Evolutionary conservation across 1,140 invertebrate genomes (phyloP).

Genomic region (Lysiphlebus fabarum): DNA sequence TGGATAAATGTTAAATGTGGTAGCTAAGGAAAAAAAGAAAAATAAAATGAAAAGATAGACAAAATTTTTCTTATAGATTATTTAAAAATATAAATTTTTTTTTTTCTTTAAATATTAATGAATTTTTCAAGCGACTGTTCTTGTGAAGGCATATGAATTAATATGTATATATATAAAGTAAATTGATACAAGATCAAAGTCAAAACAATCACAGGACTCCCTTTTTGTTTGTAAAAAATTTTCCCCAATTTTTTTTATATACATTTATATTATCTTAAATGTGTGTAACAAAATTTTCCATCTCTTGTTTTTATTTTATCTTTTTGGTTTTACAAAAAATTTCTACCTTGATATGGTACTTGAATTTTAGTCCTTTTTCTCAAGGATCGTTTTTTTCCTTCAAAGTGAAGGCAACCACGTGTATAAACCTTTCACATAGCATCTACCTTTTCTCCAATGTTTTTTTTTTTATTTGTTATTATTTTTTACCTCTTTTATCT

Average conservation of each 20-base stretch:
- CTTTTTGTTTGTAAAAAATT: slow-evolving; percentile 31
- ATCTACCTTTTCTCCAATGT: slow-evolving; percentile 18
- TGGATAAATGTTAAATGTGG: slow-evolving; percentile 8
- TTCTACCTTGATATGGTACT: neutral
- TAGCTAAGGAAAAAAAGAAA: too few relatives aligned
- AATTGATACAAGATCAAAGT: slow-evolving; percentile 57
- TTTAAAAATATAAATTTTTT: too few relatives aligned
- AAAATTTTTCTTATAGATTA: too few relatives aligned
- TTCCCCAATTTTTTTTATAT: slow-evolving; percentile 26
- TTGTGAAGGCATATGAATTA: neutral
- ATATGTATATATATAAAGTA: slow-evolving; percentile 46
- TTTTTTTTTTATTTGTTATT: slow-evolving; percentile 17
- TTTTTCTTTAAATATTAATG: too few relatives aligned
- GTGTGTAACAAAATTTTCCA: slow-evolving; percentile 22
- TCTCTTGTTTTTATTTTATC: slow-evolving; percentile 11
- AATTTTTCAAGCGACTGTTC: too few relatives aligned
- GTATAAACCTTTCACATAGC: slow-evolving; percentile 41
- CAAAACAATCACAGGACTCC: slow-evolving; percentile 53
- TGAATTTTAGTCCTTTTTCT: too few relatives aligned
- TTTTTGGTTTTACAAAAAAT: too few relatives aligned
- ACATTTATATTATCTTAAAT: too few relatives aligned
- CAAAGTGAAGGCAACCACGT: slow-evolving; percentile 41
- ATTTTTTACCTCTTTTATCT: too few relatives aligned
- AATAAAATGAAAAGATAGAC: too few relatives aligned
- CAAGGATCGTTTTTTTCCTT: neutral